Conservation (phyloP, 1,140 invertebrate species). For the Diachasmimorpha longicaudata region DNA sequence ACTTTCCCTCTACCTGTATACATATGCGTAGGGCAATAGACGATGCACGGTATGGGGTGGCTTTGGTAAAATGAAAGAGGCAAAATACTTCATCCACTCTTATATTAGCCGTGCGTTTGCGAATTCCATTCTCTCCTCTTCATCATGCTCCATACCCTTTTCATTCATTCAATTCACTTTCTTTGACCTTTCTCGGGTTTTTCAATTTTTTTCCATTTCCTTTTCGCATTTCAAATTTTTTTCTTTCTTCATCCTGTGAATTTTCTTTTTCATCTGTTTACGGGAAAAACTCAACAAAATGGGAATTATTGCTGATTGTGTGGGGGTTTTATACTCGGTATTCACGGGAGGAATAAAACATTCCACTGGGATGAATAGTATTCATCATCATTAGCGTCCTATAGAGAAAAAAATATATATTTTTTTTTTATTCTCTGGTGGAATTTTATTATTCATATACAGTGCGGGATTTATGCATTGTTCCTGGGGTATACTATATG, state of each 20-base stretch:
- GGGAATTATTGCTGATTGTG: background rate
- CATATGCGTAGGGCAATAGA: background rate
- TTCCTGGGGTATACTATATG: background rate
- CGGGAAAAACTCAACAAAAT: background rate
- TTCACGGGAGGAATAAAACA: background rate
- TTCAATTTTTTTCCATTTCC: background rate
- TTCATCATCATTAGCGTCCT: background rate
- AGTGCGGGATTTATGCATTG: background rate
- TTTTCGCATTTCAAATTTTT: background rate
- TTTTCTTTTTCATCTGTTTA: background rate
- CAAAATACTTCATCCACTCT: slow-evolving; percentile 5
- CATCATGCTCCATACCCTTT: background rate
- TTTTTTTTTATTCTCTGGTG: background rate
- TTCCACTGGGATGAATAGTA: background rate
- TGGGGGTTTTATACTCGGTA: background rate
- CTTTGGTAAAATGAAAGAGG: background rate
- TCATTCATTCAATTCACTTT: slow-evolving; percentile 6
- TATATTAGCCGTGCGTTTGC: background rate
- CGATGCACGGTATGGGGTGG: background rate
- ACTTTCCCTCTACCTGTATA: background rate
- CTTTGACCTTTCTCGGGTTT: background rate
- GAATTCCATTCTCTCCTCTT: background rate
- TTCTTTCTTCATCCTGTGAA: background rate
- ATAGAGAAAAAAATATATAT: background rate
- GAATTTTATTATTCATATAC: background rate